A percentile compares a stretch with the other conserved stretches of the same genome.
phyloP scores from a whole-genome alignment of 37 sponge, comb jelly and placozoan genomes.

The Aplysina aerophoba region DNA sequence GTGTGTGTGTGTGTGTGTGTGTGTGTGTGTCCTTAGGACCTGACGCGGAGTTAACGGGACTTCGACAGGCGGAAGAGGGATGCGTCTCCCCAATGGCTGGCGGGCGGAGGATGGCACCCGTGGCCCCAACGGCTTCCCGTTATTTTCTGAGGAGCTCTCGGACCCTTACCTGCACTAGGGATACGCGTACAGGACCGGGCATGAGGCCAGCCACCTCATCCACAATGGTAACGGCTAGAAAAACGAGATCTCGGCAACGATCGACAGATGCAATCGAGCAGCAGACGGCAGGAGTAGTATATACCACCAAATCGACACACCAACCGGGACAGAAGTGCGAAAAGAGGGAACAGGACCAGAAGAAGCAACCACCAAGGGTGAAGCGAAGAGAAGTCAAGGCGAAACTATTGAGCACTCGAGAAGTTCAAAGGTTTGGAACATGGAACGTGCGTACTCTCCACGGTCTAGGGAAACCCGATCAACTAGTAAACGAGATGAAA shows the following conservation, averaged over 20 bases:
- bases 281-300: neutral
- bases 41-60: constrained; percentile 1
- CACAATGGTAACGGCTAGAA: neutral
- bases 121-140: neutral
- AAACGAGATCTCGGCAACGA: neutral
- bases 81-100: neutral
- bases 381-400: constrained; percentile 13
- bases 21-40: neutral
- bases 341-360: constrained; percentile 1
- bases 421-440: constrained; percentile 18
- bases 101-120: neutral
- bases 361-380: no score
- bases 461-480: constrained; percentile 8
- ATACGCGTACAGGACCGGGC: neutral
- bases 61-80: neutral
- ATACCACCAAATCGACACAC: neutral
- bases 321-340: neutral
- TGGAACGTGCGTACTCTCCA: constrained; percentile 13
- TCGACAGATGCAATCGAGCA: neutral
- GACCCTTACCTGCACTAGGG: neutral
- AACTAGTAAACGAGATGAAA: constrained; percentile 18
- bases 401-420: constrained; percentile 20
- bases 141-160: neutral
- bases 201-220: constrained; percentile 4
- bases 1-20: no score